phyloP scores from a whole-genome alignment of 1,140 invertebrate genomes.

The Marisa cornuarietis region DNA sequence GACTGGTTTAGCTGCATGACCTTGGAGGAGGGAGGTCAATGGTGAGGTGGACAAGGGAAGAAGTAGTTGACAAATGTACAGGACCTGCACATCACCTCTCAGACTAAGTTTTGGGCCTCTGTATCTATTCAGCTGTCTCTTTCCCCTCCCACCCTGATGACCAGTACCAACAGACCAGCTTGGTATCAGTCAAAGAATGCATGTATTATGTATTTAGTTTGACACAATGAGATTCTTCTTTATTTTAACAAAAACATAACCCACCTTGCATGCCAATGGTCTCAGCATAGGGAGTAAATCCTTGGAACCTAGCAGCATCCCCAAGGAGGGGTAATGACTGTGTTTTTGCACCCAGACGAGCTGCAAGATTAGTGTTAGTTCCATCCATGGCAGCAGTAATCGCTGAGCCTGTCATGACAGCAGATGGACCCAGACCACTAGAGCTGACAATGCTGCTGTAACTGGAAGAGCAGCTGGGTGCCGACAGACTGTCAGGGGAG shows the following conservation, averaged over 20 bases:
- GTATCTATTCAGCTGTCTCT: too few species aligned
- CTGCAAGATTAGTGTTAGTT: neutral
- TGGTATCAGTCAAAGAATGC: too few species aligned
- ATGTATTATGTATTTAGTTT: too few species aligned
- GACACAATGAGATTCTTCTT: too few species aligned
- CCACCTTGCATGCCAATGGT: constrained; percentile 32
- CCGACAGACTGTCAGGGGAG: constrained; percentile 41
- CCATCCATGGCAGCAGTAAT: neutral
- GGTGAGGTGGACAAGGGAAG: too few species aligned
- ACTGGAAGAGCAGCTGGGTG: constrained; percentile 52
- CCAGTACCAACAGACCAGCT: too few species aligned
- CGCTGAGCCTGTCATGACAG: constrained; percentile 2
- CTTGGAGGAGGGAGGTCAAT: too few species aligned
- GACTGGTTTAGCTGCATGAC: too few species aligned
- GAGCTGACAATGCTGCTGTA: constrained; percentile 62
- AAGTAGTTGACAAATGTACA: too few species aligned
- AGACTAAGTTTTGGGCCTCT: too few species aligned
- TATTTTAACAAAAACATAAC: neutral
- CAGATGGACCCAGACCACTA: constrained; percentile 29
- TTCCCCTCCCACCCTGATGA: too few species aligned
- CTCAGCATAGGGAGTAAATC: constrained; percentile 44
- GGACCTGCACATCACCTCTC: too few species aligned
- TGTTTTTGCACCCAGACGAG: constrained; percentile 19
- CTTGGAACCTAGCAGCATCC: constrained; percentile 33
- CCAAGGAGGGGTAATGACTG: constrained; percentile 7